Evolutionary conservation across 2,888 invertebrate genomes (phyloP).

Genomic region (Mechanitis messenoides): DNA sequence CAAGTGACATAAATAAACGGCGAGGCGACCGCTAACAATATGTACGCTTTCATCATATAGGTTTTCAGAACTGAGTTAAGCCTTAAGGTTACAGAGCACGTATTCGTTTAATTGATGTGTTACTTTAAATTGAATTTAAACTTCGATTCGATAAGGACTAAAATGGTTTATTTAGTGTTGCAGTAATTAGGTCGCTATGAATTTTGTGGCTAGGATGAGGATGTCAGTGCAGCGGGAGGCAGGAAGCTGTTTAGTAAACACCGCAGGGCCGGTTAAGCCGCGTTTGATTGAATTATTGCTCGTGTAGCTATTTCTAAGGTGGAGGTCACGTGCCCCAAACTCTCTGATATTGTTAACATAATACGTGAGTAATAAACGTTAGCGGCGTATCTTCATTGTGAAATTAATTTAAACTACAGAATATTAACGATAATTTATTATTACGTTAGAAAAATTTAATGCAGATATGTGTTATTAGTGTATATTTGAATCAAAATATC

Average conservation of each 20-base stretch:
- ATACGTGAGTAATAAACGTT: slow-evolving; percentile 26
- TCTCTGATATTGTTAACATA: slow-evolving; percentile 42
- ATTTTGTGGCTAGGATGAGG: slow-evolving; percentile 37
- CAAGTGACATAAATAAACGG: slow-evolving; percentile 39
- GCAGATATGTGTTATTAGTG: too few relatives aligned
- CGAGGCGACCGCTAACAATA: slow-evolving; percentile 35
- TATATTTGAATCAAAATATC: too few relatives aligned
- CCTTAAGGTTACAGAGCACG: slow-evolving; percentile 2
- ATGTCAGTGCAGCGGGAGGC: slow-evolving; percentile 46
- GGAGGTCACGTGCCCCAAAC: slow-evolving; percentile 49
- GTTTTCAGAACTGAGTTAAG: slow-evolving; percentile 27
- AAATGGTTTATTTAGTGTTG: slow-evolving; percentile 19
- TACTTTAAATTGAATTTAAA: slow-evolving; percentile 9
- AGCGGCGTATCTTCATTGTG: slow-evolving; percentile 1
- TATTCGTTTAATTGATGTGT: slow-evolving; percentile 1
- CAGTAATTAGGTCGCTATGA: slow-evolving; percentile 29
- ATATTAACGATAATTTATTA: background rate
- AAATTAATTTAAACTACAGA: background rate
- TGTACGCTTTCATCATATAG: slow-evolving; percentile 35
- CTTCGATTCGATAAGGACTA: slow-evolving; percentile 17
- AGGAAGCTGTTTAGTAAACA: slow-evolving; percentile 66
- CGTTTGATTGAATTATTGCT: slow-evolving; percentile 72
- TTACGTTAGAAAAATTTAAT: too few relatives aligned
- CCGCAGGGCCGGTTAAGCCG: slow-evolving; percentile 58
- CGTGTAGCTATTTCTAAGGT: slow-evolving; percentile 48